Conservation (phyloP, 2,113 vertebrate genomes). For the Cebus imitator region DNA sequence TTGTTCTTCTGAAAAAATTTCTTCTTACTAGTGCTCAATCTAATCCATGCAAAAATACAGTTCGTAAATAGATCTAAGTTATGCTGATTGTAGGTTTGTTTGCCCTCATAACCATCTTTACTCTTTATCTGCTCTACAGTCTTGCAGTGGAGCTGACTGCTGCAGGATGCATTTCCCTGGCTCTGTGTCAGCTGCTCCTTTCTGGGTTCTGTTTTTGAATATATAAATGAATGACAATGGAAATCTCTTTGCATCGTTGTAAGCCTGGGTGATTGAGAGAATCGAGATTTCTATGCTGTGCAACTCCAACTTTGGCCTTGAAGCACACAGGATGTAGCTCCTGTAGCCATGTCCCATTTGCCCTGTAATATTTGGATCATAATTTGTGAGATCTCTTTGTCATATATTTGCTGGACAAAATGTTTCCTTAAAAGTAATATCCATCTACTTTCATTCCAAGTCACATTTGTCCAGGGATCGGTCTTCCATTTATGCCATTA, state of each 20-base stretch:
- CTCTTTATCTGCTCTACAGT: neutral
- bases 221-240: neutral
- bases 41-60: neutral
- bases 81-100: neutral
- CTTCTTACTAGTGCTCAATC: neutral
- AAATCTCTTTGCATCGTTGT: neutral
- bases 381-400: neutral
- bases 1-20: neutral
- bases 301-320: neutral
- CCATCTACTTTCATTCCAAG: neutral
- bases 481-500: neutral
- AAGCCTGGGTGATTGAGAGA: neutral
- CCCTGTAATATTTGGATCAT: neutral
- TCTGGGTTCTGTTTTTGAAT: neutral
- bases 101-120: neutral
- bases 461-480: neutral
- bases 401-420: neutral
- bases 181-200: neutral
- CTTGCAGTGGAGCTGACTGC: neutral
- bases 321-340: neutral
- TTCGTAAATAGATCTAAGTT: neutral
- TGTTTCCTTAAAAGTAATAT: neutral
- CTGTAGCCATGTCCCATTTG: neutral
- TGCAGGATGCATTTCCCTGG: neutral
- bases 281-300: neutral